phyloP scores from a whole-genome alignment of 2,797 vertebrate genomes.

The Esox lucius region DNA sequence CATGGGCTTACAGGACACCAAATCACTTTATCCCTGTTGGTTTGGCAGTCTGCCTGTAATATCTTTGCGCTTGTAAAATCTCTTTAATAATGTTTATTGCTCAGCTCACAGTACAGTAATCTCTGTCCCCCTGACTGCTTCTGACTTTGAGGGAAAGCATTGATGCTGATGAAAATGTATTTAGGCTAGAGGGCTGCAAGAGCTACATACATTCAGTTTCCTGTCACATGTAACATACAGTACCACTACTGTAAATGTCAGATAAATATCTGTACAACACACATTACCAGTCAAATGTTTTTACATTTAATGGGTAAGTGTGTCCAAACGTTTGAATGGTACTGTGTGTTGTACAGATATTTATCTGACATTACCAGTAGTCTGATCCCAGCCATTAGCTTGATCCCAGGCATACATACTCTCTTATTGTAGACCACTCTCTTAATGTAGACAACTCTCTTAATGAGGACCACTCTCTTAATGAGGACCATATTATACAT shows the following conservation, averaged over 20 bases:
- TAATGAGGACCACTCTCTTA: neutral
- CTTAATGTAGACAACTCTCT: neutral
- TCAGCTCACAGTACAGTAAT: neutral
- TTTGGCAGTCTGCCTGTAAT: constrained; percentile 1
- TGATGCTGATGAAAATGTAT: constrained; percentile 5
- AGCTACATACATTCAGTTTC: neutral
- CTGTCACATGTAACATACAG: neutral
- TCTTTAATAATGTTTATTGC: neutral
- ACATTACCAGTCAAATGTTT: too few relatives aligned
- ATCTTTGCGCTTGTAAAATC: neutral
- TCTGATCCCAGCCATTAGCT: neutral
- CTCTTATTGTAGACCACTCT: neutral
- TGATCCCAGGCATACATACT: neutral
- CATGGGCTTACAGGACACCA: neutral
- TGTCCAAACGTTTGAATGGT: too few relatives aligned
- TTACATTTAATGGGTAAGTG: too few relatives aligned
- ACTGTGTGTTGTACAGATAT: neutral
- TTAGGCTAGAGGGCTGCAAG: neutral
- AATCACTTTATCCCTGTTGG: neutral
- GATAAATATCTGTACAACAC: too few relatives aligned
- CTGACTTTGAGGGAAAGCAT: neutral
- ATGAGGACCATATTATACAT: neutral
- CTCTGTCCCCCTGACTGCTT: neutral
- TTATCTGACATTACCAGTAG: neutral
- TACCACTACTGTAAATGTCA: too few relatives aligned